Evolutionary conservation across 2,888 invertebrate genomes (phyloP).

Genomic region (Chirona hameri): DNA sequence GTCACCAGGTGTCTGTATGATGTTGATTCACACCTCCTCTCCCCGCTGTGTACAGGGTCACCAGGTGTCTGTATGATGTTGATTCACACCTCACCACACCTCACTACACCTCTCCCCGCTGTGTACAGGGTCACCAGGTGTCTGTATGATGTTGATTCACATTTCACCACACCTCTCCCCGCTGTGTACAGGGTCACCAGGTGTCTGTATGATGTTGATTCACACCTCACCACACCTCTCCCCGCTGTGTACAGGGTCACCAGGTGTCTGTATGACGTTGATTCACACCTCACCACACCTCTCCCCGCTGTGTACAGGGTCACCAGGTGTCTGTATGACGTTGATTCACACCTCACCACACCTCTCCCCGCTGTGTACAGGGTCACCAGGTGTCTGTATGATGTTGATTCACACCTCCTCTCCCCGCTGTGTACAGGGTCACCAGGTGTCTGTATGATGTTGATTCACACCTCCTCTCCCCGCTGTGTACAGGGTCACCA

Average conservation of each 20-base stretch:
- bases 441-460: conserved; percentile 38
- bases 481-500: conserved; percentile 25
- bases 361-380: background rate
- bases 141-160: conserved; percentile 35
- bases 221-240: background rate
- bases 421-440: background rate
- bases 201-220: conserved; percentile 37
- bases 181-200: conserved; percentile 27
- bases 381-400: conserved; percentile 37
- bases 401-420: conserved; percentile 26
- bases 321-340: conserved; percentile 38
- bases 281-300: background rate
- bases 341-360: background rate
- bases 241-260: conserved; percentile 22
- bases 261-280: conserved; percentile 37
- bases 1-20: conserved; percentile 38
- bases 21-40: background rate
- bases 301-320: background rate
- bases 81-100: background rate
- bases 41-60: conserved; percentile 10
- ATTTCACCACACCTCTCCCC: too few relatives aligned
- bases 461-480: background rate
- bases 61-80: conserved; percentile 37
- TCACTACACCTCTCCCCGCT: too few relatives aligned
- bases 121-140: conserved; percentile 32